Conservation (phyloP, 92 coral and sea anemone species). For the Bergia puertoricense region DNA sequence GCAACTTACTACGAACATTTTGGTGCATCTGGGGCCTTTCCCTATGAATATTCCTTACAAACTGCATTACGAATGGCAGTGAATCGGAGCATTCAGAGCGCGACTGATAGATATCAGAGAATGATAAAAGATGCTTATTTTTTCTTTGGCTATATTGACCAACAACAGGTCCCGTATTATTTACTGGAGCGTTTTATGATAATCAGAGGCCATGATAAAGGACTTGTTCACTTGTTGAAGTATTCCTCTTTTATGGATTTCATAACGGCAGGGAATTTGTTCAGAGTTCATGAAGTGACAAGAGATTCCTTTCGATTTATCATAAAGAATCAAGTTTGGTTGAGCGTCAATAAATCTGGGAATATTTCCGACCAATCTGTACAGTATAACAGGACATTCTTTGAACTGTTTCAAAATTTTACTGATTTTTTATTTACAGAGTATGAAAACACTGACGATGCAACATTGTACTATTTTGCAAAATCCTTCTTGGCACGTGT, state of each 20-base stretch:
- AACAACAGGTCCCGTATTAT: background rate
- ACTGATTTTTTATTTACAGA: background rate
- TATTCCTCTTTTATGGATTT: background rate
- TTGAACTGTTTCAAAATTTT: background rate
- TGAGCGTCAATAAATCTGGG: background rate
- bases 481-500: background rate
- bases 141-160: background rate
- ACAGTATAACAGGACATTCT: background rate
- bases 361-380: background rate
- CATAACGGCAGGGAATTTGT: background rate
- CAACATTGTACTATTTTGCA: background rate
- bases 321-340: background rate
- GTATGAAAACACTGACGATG: background rate
- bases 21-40: background rate
- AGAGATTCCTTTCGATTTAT: background rate
- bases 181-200: background rate
- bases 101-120: background rate
- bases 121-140: background rate
- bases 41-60: background rate
- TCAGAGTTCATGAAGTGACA: background rate
- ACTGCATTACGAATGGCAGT: too few relatives aligned
- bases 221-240: background rate
- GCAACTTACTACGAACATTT: conserved; percentile 7
- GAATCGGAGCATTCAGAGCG: background rate
- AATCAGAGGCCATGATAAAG: background rate